phyloP scores from a whole-genome alignment of 2,113 vertebrate species.

The Cephalopholis sonnerati region DNA sequence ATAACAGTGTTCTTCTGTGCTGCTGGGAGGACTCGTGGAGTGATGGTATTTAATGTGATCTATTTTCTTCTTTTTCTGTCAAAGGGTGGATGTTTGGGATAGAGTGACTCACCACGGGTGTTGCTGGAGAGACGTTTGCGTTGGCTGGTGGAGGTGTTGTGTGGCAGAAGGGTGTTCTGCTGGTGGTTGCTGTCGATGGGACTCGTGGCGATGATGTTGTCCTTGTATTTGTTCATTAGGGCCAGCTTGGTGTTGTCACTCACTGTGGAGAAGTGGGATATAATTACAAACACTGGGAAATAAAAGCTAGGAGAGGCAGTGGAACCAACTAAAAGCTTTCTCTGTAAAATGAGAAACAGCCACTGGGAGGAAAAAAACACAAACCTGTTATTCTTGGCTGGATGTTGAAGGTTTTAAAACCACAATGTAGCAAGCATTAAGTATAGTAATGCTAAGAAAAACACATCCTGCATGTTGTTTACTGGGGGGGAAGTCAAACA shows the following conservation, averaged over 20 bases:
- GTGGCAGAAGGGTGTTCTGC: slow-evolving; percentile 94
- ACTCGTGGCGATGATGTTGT: slow-evolving; percentile 98
- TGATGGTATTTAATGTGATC: not conserved
- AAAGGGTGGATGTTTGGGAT: slow-evolving; percentile 28
- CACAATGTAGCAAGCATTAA: not conserved
- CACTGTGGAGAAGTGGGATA: slow-evolving; percentile 81
- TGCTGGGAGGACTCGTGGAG: not conserved
- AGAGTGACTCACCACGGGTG: slow-evolving; percentile 88
- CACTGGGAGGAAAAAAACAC: slow-evolving; percentile 3
- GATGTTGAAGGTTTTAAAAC: slow-evolving; percentile 3
- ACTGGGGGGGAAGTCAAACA: slow-evolving; percentile 37
- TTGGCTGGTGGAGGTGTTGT: slow-evolving; percentile 95
- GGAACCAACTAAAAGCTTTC: not conserved
- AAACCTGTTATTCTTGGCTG: slow-evolving; percentile 1
- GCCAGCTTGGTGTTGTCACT: slow-evolving; percentile 97
- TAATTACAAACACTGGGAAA: not conserved
- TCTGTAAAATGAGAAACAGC: slow-evolving; percentile 10
- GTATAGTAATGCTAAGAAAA: not conserved
- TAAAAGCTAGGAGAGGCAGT: not conserved
- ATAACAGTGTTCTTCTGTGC: not conserved
- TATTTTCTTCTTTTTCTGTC: slow-evolving; percentile 1
- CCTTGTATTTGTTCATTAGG: slow-evolving; percentile 99
- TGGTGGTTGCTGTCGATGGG: slow-evolving; percentile 96
- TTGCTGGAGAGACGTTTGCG: slow-evolving; percentile 97
- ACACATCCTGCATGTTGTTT: slow-evolving; percentile 32